These are phyloP conservation scores for Etheostoma nigrum DNA, from an alignment of 2,797 vertebrate species.

Conservation along the genomic window DNA sequence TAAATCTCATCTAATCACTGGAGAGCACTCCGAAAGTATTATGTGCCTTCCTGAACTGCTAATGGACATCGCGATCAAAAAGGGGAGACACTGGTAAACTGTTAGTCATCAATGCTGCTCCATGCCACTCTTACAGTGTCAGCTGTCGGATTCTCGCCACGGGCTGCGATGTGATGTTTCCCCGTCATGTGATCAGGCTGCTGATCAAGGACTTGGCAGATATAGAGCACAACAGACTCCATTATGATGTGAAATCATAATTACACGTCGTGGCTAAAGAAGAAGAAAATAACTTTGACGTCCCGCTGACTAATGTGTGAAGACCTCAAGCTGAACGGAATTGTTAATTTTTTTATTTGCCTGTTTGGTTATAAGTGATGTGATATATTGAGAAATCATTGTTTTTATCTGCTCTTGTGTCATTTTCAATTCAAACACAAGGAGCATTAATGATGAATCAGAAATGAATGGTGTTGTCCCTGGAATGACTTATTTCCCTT, in stretches of 20 bases:
- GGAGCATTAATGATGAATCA: constrained; percentile 23
- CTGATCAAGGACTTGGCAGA: constrained; percentile 33
- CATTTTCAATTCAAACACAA: constrained; percentile 35
- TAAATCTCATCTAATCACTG: constrained; percentile 73
- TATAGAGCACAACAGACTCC: constrained; percentile 42
- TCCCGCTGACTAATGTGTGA: constrained; percentile 36
- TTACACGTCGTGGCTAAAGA: background rate
- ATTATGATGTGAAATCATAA: constrained; percentile 18
- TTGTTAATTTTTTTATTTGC: constrained; percentile 40
- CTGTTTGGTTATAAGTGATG: constrained; percentile 51
- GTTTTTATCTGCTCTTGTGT: constrained; percentile 43
- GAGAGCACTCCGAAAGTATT: constrained; percentile 62
- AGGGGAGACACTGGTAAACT: constrained; percentile 55
- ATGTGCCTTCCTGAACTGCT: constrained; percentile 75
- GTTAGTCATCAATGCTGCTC: constrained; percentile 39
- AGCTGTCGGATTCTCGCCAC: constrained; percentile 26
- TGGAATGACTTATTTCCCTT: constrained; percentile 10
- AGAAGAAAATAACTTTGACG: constrained; percentile 17
- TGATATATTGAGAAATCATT: constrained; percentile 49
- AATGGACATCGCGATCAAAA: constrained; percentile 41
- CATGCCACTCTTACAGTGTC: constrained; percentile 17
- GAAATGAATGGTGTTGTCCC: constrained; percentile 3
- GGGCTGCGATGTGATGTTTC: constrained; percentile 27
- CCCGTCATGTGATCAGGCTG: constrained; percentile 28
- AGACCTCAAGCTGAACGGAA: constrained; percentile 37